Percentiles rank a stretch among this genome's conserved stretches.
Evolutionary conservation across 2,113 vertebrate species (phyloP).

Genomic region (Clarias batrachus): DNA sequence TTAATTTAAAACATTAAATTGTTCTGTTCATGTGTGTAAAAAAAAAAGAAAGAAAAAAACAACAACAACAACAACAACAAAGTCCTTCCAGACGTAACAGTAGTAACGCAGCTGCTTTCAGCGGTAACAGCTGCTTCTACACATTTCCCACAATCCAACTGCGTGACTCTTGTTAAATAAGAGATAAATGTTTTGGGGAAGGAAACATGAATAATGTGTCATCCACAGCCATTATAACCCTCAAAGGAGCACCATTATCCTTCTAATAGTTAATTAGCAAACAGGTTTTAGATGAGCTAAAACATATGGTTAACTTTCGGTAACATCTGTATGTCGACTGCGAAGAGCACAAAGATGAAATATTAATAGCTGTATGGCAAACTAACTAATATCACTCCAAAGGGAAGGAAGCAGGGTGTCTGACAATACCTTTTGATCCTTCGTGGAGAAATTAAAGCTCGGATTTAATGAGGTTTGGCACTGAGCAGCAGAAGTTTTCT

Average conservation of each 20-base stretch:
- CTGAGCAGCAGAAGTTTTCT: conserved; percentile 54
- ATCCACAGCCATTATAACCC: conserved; percentile 54
- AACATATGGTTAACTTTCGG: conserved; percentile 64
- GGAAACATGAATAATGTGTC: conserved; percentile 55
- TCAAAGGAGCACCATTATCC: conserved; percentile 45
- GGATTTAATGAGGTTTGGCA: conserved; percentile 61
- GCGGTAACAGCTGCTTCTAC: neutral
- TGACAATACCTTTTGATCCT: conserved; percentile 58
- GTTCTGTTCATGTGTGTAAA: neutral
- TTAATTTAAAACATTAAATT: neutral
- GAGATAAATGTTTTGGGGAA: conserved; percentile 59
- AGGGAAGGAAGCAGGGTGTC: conserved; percentile 45
- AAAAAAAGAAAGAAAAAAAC: neutral
- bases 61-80: neutral
- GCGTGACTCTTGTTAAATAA: conserved; percentile 40
- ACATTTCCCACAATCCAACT: conserved; percentile 1
- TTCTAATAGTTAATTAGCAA: conserved; percentile 52
- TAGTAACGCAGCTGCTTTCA: conserved; percentile 12
- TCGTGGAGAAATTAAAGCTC: conserved; percentile 47
- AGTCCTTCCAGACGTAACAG: neutral
- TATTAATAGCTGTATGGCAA: conserved; percentile 68
- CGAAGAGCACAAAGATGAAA: conserved; percentile 58
- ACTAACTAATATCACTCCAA: conserved; percentile 58
- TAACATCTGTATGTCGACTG: conserved; percentile 64
- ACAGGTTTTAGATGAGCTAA: conserved; percentile 43